These are phyloP conservation scores for Pterois miles DNA, from an alignment of 2,797 vertebrate species.

Conservation along the genomic window DNA sequence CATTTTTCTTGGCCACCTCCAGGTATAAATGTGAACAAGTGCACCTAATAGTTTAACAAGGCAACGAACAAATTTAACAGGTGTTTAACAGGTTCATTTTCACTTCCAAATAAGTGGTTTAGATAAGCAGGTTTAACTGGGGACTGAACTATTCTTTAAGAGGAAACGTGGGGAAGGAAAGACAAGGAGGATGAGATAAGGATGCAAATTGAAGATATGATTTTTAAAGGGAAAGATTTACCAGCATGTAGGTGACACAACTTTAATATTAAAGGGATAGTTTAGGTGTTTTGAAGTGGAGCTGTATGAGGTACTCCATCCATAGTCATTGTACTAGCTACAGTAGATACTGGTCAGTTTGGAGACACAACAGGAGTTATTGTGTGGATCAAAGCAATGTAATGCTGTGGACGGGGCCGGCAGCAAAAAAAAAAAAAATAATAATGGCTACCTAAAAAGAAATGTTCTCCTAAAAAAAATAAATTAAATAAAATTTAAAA, in stretches of 20 bases:
- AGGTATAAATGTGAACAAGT: background rate
- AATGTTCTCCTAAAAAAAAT: too few species aligned
- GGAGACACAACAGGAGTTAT: too few species aligned
- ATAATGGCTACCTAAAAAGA: too few species aligned
- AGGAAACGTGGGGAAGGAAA: background rate
- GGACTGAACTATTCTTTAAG: constrained; percentile 4
- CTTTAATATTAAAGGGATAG: background rate
- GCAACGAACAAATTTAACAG: constrained; percentile 6
- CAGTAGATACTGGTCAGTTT: too few species aligned
- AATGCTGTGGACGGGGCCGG: too few species aligned
- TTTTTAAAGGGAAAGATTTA: background rate
- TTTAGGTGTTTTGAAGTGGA: background rate
- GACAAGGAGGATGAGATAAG: constrained; percentile 20
- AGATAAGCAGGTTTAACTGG: constrained; percentile 38
- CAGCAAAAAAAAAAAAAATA: too few species aligned
- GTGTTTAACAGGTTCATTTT: constrained; percentile 21
- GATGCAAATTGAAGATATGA: background rate
- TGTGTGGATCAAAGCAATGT: too few species aligned
- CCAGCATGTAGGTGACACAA: background rate
- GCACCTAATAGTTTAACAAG: background rate
- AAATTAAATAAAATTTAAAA: too few species aligned
- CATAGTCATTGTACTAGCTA: too few species aligned
- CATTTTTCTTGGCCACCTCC: background rate
- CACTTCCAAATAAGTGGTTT: constrained; percentile 16
- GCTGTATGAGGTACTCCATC: too few species aligned